Evolutionary conservation across 2,888 invertebrate species (phyloP).

Genomic region (Coelopa pilipes): DNA sequence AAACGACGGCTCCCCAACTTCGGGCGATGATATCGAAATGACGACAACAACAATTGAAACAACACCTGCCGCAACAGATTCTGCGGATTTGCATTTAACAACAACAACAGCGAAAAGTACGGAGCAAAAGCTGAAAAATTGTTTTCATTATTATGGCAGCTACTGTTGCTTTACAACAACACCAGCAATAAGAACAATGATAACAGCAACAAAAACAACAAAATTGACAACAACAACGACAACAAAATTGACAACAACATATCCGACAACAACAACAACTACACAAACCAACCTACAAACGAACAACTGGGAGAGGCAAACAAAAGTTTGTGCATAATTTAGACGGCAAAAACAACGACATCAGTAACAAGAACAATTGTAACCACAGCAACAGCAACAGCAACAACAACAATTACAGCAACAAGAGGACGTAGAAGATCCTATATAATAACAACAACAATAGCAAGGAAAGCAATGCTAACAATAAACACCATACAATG

Average conservation of each 20-base stretch:
- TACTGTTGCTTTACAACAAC: slow-evolving; percentile 7
- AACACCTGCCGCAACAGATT: no score
- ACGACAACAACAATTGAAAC: no score
- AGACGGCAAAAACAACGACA: neutral
- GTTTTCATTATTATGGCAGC: slow-evolving; percentile 17
- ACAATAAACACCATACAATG: neutral
- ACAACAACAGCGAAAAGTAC: no score
- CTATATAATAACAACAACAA: slow-evolving; percentile 6
- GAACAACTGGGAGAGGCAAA: neutral
- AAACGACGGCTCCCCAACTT: no score
- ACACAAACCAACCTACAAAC: neutral
- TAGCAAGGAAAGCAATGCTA: neutral
- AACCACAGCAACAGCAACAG: neutral
- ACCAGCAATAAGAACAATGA: neutral
- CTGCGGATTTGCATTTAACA: no score
- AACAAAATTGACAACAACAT: no score
- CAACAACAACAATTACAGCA: slow-evolving; percentile 7
- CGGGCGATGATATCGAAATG: no score
- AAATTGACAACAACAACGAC: no score
- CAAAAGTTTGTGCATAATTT: slow-evolving; percentile 13
- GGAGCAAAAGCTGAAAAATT: slow-evolving; percentile 14
- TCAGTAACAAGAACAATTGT: neutral
- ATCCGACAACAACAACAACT: slow-evolving; percentile 7
- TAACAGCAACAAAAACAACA: no score
- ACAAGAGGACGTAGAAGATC: no score